A percentile compares a stretch with the other conserved stretches of the same genome.
phyloP scores from a whole-genome alignment of 2,113 vertebrate species.

The Mustelus asterias region DNA sequence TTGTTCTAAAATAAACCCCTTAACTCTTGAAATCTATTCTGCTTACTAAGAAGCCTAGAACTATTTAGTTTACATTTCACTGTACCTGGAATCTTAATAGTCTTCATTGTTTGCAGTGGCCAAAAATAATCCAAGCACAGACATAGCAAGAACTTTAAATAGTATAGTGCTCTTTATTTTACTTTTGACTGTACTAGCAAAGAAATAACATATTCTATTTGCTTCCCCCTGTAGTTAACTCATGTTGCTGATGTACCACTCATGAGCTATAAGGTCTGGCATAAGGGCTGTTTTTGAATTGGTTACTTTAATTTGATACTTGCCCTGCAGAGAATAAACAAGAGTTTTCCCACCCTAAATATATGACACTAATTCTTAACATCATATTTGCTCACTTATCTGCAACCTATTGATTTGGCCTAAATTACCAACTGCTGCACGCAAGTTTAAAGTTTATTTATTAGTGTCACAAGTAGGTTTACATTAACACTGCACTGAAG shows the following conservation, averaged over 20 bases:
- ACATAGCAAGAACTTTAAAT: not conserved
- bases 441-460: too few species aligned
- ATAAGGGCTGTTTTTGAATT: not conserved
- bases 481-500: too few species aligned
- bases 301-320: not conserved
- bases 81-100: not conserved
- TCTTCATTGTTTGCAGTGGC: not conserved
- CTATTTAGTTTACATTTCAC: not conserved
- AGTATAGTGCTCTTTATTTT: not conserved
- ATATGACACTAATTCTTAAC: not conserved
- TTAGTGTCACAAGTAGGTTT: too few species aligned
- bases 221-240: not conserved
- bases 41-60: not conserved
- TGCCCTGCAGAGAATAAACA: not conserved
- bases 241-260: not conserved
- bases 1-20: not conserved
- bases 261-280: too few species aligned
- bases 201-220: not conserved
- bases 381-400: not conserved
- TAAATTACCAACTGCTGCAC: not conserved
- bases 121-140: not conserved
- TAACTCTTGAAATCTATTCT: not conserved
- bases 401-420: not conserved
- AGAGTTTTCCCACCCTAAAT: not conserved
- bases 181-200: not conserved